A percentile compares a stretch with the other conserved stretches of the same genome.
phyloP scores from a whole-genome alignment of 1,140 invertebrate genomes.

The Cydia amplana region DNA sequence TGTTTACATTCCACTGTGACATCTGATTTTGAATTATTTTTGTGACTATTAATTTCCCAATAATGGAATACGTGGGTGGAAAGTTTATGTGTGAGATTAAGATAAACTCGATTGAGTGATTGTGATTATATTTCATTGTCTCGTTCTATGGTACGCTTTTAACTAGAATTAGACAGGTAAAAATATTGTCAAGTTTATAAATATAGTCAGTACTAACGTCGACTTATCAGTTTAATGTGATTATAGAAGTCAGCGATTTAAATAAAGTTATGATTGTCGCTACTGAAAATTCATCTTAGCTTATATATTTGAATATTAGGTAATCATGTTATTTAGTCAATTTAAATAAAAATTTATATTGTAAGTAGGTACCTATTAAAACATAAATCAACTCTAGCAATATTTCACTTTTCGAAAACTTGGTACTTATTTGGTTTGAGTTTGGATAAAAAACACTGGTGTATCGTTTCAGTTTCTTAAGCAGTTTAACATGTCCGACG shows the following conservation, averaged over 20 bases:
- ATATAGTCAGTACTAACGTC: neutral
- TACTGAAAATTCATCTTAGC: no score
- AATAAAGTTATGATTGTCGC: no score
- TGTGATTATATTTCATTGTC: slow-evolving; percentile 13
- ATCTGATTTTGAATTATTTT: slow-evolving; percentile 12
- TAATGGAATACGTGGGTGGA: neutral
- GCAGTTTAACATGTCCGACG: neutral
- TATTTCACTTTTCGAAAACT: no score
- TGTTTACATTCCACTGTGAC: slow-evolving; percentile 26
- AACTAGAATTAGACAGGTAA: neutral
- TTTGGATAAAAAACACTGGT: neutral
- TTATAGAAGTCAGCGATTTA: no score
- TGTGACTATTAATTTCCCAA: neutral
- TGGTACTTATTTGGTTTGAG: no score
- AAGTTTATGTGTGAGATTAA: slow-evolving; percentile 6
- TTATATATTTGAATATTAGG: no score
- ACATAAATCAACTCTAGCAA: no score
- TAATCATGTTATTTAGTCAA: no score
- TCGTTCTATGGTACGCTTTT: neutral
- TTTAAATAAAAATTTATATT: no score
- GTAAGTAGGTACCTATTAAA: no score
- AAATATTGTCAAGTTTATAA: neutral
- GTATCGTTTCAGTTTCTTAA: neutral
- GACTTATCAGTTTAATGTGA: neutral
- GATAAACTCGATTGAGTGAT: neutral